Evolutionary conservation across 2,113 vertebrate genomes (phyloP).

Genomic region (Gadus macrocephalus): DNA sequence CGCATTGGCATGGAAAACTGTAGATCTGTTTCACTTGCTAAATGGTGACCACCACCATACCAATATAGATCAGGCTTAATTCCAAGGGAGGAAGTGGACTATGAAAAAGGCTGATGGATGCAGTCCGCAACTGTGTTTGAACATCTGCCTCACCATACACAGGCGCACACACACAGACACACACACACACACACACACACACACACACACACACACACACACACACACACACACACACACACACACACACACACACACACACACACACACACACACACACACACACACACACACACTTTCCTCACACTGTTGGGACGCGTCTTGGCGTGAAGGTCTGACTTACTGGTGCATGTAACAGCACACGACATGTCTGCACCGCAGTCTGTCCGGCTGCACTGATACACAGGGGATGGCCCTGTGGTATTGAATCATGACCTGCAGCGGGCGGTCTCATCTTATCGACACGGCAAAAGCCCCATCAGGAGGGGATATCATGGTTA

Average conservation of each 20-base stretch:
- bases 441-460: too few species aligned
- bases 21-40: too few species aligned
- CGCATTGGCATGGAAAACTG: too few species aligned
- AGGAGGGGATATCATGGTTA: too few species aligned
- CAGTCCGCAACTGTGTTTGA: constrained; percentile 28
- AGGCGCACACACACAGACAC: neutral
- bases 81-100: neutral
- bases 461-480: too few species aligned
- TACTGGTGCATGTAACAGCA: too few species aligned
- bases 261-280: too few species aligned
- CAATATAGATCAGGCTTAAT: neutral
- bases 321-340: neutral
- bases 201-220: neutral
- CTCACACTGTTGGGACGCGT: too few species aligned
- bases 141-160: constrained; percentile 17
- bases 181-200: constrained; percentile 2
- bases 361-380: too few species aligned
- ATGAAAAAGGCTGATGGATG: constrained; percentile 56
- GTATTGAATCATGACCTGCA: too few species aligned
- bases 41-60: neutral
- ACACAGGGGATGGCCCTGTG: too few species aligned
- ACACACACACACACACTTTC: neutral
- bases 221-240: constrained; percentile 1
- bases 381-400: too few species aligned
- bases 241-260: neutral